Evolutionary conservation across 2,888 invertebrate genomes (phyloP).

Genomic region (Lordiphosa fenestrarum): DNA sequence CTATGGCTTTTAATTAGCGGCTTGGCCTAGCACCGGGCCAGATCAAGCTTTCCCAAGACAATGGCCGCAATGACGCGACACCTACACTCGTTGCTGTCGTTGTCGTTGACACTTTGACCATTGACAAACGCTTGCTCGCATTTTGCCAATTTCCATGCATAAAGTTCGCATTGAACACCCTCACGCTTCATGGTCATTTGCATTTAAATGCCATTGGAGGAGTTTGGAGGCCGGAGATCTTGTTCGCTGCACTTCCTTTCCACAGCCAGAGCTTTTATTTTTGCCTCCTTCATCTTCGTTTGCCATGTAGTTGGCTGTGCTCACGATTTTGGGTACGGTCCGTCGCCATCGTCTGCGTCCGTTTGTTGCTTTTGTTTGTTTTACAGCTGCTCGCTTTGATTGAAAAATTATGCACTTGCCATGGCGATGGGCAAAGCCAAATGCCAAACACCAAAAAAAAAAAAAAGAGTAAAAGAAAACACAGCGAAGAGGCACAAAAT

Average conservation of each 20-base stretch:
- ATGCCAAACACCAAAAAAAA: slow-evolving; percentile 51
- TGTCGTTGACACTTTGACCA: slow-evolving; percentile 61
- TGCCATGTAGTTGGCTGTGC: slow-evolving; percentile 39
- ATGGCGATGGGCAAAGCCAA: slow-evolving; percentile 68
- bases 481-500: slow-evolving; percentile 5
- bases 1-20: slow-evolving; percentile 70
- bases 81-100: slow-evolving; percentile 30
- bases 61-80: slow-evolving; percentile 59
- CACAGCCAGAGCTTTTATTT: slow-evolving; percentile 4
- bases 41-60: slow-evolving; percentile 50
- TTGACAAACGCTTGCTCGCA: slow-evolving; percentile 58
- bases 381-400: slow-evolving; percentile 74
- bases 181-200: slow-evolving; percentile 72
- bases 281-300: background rate
- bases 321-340: slow-evolving; percentile 34
- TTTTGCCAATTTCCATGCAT: slow-evolving; percentile 73
- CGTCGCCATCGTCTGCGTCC: slow-evolving; percentile 9
- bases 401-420: slow-evolving; percentile 74
- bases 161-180: slow-evolving; percentile 72
- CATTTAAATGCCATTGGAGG: slow-evolving; percentile 67
- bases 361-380: slow-evolving; percentile 58
- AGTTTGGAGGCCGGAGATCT: slow-evolving; percentile 14
- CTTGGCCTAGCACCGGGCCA: slow-evolving; percentile 27
- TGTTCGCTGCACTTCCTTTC: slow-evolving; percentile 42
- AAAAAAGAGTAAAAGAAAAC: slow-evolving; percentile 35